Conservation (phyloP, 2,113 vertebrate genomes). For the Saguinus midas region DNA sequence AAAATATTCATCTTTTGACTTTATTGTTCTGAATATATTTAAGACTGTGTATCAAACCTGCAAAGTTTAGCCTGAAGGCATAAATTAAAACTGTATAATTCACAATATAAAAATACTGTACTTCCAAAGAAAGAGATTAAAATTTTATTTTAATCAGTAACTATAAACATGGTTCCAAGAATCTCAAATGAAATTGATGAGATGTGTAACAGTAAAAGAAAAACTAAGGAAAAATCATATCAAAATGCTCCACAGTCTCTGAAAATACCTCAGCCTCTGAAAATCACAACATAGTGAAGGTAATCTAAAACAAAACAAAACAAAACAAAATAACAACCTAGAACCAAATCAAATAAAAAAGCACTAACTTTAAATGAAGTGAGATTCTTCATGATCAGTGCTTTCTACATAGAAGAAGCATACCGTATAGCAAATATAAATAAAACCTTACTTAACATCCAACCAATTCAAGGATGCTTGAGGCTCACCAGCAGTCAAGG, state of each 20-base stretch:
- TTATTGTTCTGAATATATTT: neutral
- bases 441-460: neutral
- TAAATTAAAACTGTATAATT: constrained; percentile 18
- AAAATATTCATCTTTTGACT: neutral
- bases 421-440: neutral
- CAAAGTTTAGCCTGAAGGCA: neutral
- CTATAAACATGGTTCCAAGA: neutral
- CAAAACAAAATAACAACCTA: neutral
- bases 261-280: neutral
- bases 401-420: constrained; percentile 1
- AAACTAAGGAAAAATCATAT: neutral
- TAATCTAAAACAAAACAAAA: neutral
- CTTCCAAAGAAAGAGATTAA: neutral
- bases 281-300: neutral
- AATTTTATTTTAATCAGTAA: neutral
- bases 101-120: neutral
- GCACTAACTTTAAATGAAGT: neutral
- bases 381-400: neutral
- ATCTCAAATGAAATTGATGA: neutral
- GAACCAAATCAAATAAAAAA: neutral
- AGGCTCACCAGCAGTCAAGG: neutral
- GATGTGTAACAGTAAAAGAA: neutral
- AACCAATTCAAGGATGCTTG: neutral
- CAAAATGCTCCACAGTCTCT: neutral
- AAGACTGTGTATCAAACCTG: neutral